Conservation (phyloP, 2,113 vertebrate species). For the Trachemys scripta region DNA sequence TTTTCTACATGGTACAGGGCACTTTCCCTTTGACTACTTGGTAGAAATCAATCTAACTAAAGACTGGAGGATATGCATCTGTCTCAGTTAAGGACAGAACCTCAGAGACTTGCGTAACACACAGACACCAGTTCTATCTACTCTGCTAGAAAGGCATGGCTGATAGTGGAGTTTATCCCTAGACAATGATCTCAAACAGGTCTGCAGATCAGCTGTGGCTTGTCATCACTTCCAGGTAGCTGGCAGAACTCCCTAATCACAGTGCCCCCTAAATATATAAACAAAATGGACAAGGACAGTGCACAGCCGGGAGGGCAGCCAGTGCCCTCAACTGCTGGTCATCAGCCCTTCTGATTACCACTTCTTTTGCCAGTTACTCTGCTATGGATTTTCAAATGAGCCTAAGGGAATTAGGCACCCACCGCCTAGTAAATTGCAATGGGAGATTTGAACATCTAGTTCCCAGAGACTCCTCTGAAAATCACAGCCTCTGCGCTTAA, state of each 20-base stretch:
- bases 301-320: neutral
- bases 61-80: neutral
- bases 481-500: neutral
- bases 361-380: neutral
- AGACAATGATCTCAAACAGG: neutral
- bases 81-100: neutral
- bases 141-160: neutral
- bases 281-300: neutral
- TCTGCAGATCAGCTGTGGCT: neutral
- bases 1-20: neutral
- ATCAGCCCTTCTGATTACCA: neutral
- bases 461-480: neutral
- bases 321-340: neutral
- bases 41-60: neutral
- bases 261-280: neutral
- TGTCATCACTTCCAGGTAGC: neutral
- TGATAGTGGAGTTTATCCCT: neutral
- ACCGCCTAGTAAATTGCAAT: neutral
- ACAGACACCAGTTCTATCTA: neutral
- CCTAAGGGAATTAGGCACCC: neutral
- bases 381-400: neutral
- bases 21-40: neutral
- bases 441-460: neutral
- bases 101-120: neutral
- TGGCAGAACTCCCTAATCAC: neutral